phyloP scores from a whole-genome alignment of 2,113 vertebrate species.

The Anolis carolinensis region DNA sequence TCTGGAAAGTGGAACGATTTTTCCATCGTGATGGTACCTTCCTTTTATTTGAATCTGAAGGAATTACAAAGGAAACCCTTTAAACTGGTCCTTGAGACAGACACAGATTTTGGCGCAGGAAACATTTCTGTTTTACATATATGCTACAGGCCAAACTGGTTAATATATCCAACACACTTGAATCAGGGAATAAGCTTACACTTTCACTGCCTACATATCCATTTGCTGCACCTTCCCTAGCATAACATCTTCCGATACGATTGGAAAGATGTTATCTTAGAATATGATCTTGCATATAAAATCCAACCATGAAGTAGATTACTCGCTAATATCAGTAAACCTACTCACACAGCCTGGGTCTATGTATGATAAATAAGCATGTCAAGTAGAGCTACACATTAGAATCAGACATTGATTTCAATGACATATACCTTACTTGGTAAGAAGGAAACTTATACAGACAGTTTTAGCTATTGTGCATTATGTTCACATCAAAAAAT shows the following conservation, averaged over 20 bases:
- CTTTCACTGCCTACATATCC: not conserved
- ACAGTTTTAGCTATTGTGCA: not conserved
- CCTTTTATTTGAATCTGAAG: not conserved
- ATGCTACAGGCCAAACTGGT: not conserved
- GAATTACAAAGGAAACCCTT: not conserved
- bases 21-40: not conserved
- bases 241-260: not conserved
- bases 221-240: not conserved
- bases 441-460: not conserved
- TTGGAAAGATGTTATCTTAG: not conserved
- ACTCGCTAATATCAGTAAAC: not conserved
- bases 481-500: not conserved
- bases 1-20: not conserved
- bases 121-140: not conserved
- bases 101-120: not conserved
- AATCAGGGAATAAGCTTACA: too few relatives aligned
- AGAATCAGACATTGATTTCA: not conserved
- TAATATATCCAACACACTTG: not conserved
- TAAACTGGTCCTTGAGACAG: not conserved
- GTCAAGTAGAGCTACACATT: too few relatives aligned
- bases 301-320: not conserved
- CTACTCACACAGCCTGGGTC: not conserved
- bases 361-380: not conserved
- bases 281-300: not conserved
- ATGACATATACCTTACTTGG: not conserved